Evolutionary conservation across 2,113 vertebrate species (phyloP).

Genomic region (Callorhinus ursinus): DNA sequence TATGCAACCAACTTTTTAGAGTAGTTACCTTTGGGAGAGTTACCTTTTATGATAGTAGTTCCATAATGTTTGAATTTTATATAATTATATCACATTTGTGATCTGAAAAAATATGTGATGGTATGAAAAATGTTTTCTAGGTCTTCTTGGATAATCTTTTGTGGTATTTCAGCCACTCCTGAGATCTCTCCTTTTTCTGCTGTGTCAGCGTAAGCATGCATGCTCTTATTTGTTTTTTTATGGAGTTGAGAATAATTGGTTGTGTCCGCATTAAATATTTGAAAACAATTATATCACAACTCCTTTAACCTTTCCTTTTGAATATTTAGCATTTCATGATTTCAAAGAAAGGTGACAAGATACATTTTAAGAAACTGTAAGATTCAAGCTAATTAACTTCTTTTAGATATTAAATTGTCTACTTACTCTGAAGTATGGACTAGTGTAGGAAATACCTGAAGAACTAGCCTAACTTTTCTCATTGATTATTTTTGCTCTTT

Average conservation of each 20-base stretch:
- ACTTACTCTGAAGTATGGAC: conserved; percentile 25
- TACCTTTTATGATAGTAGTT: not conserved
- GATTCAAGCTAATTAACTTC: conserved; percentile 52
- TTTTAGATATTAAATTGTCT: conserved; percentile 42
- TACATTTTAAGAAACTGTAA: conserved; percentile 44
- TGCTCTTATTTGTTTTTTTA: not conserved
- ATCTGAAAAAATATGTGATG: not conserved
- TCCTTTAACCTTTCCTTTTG: conserved; percentile 27
- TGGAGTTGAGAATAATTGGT: not conserved
- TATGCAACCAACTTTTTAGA: not conserved
- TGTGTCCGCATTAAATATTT: conserved; percentile 25
- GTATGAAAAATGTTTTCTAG: not conserved
- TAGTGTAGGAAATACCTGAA: not conserved
- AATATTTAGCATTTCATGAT: conserved; percentile 33
- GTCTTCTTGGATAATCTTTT: not conserved
- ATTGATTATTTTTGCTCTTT: conserved; percentile 34
- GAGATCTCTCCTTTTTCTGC: not conserved
- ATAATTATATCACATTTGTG: not conserved
- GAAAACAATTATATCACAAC: conserved; percentile 26
- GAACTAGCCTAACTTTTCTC: not conserved
- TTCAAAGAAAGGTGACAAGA: conserved; percentile 49
- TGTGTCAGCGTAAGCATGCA: rapidly evolving
- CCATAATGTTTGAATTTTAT: not conserved
- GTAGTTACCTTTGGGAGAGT: not conserved
- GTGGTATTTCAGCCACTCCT: not conserved